Evolutionary conservation across 2,888 invertebrate genomes (phyloP), one percentile per base, ranked within the genome.

Genomic region (Dynastes grantii): DNA sequence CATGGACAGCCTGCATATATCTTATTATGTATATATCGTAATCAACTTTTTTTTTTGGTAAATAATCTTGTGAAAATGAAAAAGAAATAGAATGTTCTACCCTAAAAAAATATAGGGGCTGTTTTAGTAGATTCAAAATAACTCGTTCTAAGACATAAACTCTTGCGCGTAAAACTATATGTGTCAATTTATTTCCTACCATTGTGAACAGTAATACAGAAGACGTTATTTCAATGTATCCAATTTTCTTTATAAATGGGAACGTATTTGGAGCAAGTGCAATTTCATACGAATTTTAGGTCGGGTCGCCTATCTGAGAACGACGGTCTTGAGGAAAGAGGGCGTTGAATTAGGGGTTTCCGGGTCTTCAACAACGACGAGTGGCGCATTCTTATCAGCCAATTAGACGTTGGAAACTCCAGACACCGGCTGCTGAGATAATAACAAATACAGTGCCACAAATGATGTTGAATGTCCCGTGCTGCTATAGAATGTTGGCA

Each of bases 361-460:
- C 85, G 84, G 85, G 79, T 61, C 58, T 75, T 61, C 73, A 37
- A 11, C 83, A 82, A 81, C 84, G 83, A 87, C 87, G 86, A 85
- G 84, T 81, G 82, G 81, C 83, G 87, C 86, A 87, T 87, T 87
- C 86, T 86, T 87, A 86, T 86, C 87, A 87, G 86, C 85, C 86
- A 87, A 87, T 87, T 87, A 87, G 86, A 83, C 82, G 84, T 81
- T 85, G 85, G 85, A 86, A 86, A 85, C 85, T 85, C 85, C 49
- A 81, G 71, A 65, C 79, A 68, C 79, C 80, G 79, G 76, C 79
- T 79, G 79, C 53, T 68, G 65, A 68, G 79, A 79, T 79, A 79
- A 79, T 79, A 79, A 79, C 77, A 68, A 77, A 79, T 73, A 78
- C 68, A 77, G 45, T 55, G 58, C 58, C 68, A 55, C 68, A 58